These are phyloP conservation scores for Julus scandinavius DNA, from an alignment of 2,888 invertebrate species.

Conservation along the genomic window DNA sequence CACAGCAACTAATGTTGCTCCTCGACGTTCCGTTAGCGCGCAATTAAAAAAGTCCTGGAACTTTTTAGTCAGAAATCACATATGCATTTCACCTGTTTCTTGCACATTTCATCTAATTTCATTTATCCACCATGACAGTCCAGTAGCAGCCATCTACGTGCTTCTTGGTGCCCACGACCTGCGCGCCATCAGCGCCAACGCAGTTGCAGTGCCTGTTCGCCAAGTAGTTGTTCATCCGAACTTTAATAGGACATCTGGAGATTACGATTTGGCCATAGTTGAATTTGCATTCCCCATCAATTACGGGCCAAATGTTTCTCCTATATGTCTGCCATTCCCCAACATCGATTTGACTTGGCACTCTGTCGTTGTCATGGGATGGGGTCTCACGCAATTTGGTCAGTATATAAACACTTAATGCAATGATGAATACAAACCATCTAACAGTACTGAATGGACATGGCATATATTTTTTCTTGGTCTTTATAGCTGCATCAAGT, in stretches of 20 bases:
- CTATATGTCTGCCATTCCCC: constrained; percentile 54
- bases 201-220: constrained; percentile 46
- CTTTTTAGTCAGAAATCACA: too few species aligned
- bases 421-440: neutral
- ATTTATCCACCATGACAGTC: constrained; percentile 1
- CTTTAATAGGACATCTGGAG: constrained; percentile 46
- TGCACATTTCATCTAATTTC: too few species aligned
- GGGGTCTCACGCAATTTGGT: constrained; percentile 55
- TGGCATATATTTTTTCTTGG: neutral
- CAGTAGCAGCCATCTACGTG: constrained; percentile 43
- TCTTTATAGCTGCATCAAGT: constrained; percentile 47
- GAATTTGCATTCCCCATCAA: constrained; percentile 47
- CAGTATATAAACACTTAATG: neutral
- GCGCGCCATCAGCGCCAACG: constrained; percentile 39
- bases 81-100: too few species aligned
- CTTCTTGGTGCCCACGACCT: constrained; percentile 50
- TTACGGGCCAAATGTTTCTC: constrained; percentile 49
- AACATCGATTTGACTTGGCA: constrained; percentile 54
- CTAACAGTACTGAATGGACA: neutral
- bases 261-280: constrained; percentile 52
- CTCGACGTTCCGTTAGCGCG: too few species aligned
- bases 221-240: constrained; percentile 48
- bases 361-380: constrained; percentile 53
- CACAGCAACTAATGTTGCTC: too few species aligned
- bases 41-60: too few species aligned